Conservation (phyloP, 2,888 invertebrate genomes). For the Callimorpha dominula region DNA sequence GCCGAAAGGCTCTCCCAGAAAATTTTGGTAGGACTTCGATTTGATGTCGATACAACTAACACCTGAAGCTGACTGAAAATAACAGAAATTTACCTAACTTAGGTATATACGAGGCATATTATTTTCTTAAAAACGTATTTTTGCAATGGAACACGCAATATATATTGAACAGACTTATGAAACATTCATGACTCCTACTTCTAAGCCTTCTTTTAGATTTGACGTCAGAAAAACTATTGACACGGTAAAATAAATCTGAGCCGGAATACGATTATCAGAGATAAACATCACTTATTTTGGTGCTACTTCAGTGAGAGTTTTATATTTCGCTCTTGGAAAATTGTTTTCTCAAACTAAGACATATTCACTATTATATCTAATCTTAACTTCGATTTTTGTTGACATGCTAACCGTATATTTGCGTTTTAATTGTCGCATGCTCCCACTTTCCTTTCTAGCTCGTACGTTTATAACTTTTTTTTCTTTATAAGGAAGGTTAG, state of each 20-base stretch:
- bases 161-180: slow-evolving; percentile 34
- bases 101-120: neutral
- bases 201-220: slow-evolving; percentile 24
- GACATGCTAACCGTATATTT: neutral
- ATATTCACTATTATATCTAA: neutral
- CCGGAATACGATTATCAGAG: neutral
- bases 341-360: neutral
- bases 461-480: no score
- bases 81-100: neutral
- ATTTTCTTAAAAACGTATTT: slow-evolving; percentile 25
- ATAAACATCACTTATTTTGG: neutral
- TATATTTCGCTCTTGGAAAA: neutral
- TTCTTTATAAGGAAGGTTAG: no score
- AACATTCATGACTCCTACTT: slow-evolving; percentile 36
- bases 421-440: neutral
- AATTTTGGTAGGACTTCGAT: no score
- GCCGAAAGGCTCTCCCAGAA: no score
- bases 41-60: no score
- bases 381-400: neutral
- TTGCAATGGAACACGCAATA: slow-evolving; percentile 28
- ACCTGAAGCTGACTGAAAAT: neutral
- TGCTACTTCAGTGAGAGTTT: neutral
- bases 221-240: slow-evolving; percentile 30
- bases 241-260: neutral
- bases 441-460: no score